Evolutionary conservation across 2,888 invertebrate species (phyloP), one percentile per base, ranked within the genome.

Genomic region (Drosophila lutescens): DNA sequence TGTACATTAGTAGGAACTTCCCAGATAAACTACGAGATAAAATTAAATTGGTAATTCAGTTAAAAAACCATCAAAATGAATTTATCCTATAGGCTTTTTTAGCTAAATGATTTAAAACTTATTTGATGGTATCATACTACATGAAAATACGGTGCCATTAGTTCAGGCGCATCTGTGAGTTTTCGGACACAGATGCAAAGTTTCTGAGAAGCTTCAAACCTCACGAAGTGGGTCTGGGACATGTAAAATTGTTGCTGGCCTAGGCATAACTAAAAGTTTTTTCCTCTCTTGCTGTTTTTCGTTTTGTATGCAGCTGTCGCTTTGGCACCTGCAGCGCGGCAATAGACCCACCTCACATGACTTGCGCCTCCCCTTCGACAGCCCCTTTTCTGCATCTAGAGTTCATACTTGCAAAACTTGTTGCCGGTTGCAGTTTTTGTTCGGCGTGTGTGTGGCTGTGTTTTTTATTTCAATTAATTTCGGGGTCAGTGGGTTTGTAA

Each of bases 401-500:
- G 57, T 36, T 38, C 36, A 44, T 60, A 30, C 50, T 36, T 26
- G 72, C 47, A 59, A 73, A 73, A 73, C 72, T 66, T 56, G 73
- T 73, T 72, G 66, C 73, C 66, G 56, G 65, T 54, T 73, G 72
- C 72, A 71, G 32, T 71, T 73, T 71, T 55, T 43, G 41, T 50
- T 58, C 30, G 41, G 36, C 38, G 49, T 47, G 20, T 59, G 49
- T 53, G 44, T 69, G 20, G 23, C 12, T 43, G n/a, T 44, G 10
- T 30, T 46, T 46, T 63, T 38, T 53, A 40, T 62, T 53, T 65
- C 44, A 62, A 59, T 67, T 67, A 40, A 61, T 74, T 76, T 74
- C 70, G 76, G 76, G 76, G 76, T 76, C 76, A 74, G 67, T 76
- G 62, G 76, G 76, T 76, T 76, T 76, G 62, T 71, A 60, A 71